Base-by-base conservation (phyloP, 2,113 vertebrate species). In the Cheilinus undulatus region DNA sequence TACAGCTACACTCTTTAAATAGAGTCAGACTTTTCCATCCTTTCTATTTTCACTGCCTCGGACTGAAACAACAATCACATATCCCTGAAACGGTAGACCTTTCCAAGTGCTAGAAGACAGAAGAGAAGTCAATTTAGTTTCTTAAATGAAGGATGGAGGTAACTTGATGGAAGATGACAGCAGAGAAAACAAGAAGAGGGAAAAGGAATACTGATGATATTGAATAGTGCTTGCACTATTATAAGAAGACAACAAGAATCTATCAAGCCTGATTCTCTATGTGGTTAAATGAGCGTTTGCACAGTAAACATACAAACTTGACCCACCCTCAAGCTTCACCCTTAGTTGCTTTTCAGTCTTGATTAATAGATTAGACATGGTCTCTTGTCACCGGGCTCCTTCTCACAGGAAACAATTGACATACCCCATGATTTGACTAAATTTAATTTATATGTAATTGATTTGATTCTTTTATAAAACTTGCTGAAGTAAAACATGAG, bases 41-140 rank as follows among this genome's bases (percentile, higher is more conserved):
- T 28, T 27, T n/a, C n/a, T 23, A 27, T 45, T 66, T 63, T 64
- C 76, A 77, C 83, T 75, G 71, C 65, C 73, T 72, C 45, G 73
- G 46, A 77, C 76, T 72, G 70, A 71, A 43, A 70, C 54, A 53
- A 75, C 69, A 54, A 34, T 57, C 40, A 20, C 75, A 45, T 28
- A 52, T 51, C 54, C 53, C 69, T 34, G 23, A 69, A 76, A 61
- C 77, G 48, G 4, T 57, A 53, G 28, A 68, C 28, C 58, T 43
- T 49, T 43, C 26, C 17, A 70, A 69, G 57, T 19, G 38, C 40
- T 45, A 22, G 2, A 62, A 36, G 48, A 48, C 23, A 15, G 73
- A 54, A 69, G 50, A 59, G 38, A 76, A 45, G 38, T 60, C 22
- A 13, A 11, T 19, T 24, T 1, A 20, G 56, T n/a, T 56, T 46